Evolutionary conservation across 2,888 invertebrate species (phyloP), one percentile per base, ranked within the genome.

Genomic region (Melangyna quadrimaculata): DNA sequence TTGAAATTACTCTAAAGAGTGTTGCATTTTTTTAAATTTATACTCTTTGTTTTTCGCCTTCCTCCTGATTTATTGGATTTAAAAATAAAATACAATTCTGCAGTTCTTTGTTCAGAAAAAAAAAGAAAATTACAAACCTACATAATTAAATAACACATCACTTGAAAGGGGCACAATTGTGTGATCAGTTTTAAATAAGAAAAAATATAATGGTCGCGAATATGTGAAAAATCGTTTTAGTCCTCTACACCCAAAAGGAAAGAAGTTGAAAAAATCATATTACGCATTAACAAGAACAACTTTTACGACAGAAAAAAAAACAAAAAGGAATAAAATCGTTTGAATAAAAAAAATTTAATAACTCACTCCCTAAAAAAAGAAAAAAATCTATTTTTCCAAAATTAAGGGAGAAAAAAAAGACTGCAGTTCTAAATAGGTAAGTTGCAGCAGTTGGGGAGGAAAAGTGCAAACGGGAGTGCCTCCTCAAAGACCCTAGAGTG

Each of bases 201-300:
- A 45, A 14, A 72, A 75, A 67, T 63, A 37, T 35, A 37, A 29
- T 35, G 27, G 7, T 61, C 40, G 32, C 12, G 40, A 74, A 43
- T 61, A 57, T 75, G 71, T 79, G 75, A 80, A 43, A 57, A 67
- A 48, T 70, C 79, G 51, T 74, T 70, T 45, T 74, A 22, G 55
- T 74, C 70, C 74, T 78, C 61, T 61, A 67, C 35, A 32, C 75
- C 40, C 19, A 17, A 78, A 19, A 67, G n/a, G 32, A 55, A 59
- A 12, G 45, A 63, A 65, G 32, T 51, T 22, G 35, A 19, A 67
- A 35, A 29, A 53, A 24, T n/a, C 43, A 72, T 75, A 84, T 84
- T 84, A 84, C 80, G 84, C 84, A 80, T 63, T 80, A 77, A 75
- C 59, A 40, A 75, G 72, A 77, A 80, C 71, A 67, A 84, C 71